Evolutionary conservation across 2,797 vertebrate genomes (phyloP), one percentile per base, ranked within the genome.

Genomic region (Smutsia temminckii): DNA sequence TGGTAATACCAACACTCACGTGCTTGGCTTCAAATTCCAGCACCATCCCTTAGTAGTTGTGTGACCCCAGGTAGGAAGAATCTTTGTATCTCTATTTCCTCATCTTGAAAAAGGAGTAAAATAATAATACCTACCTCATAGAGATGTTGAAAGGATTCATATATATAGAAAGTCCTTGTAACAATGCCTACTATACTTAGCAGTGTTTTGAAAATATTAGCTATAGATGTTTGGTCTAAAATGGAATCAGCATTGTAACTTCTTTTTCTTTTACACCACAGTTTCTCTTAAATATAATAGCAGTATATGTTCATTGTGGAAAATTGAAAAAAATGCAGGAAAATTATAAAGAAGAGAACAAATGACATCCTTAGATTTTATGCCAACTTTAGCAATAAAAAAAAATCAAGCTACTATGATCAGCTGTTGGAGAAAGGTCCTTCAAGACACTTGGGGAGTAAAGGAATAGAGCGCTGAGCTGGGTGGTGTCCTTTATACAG

Each of bases 361-460:
- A 93, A 83, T 79, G 49, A 81, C 55, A 91, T 88, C 61, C 37
- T 93, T 78, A 63, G 75, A 89, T 84, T 96, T 91, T 83, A 27
- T 89, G 37, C 55, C 85, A 92, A 71, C 59, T 92, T 95, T 95
- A 74, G 57, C 34, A 78, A 75, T 49, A 81, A 85, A 75, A 90
- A 89, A 71, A 74, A 83, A 90, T 87, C 81, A 81, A 69, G 64
- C 21, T 64, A 27, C 42, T 71, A 1, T 55, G 68, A 89, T 94
- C 74, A 72, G 53, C 46, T 95, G 69, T 85, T 96, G 40, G 46
- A 94, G 85, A 90, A 96, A 95, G 51, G 57, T 91, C 81, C 81
- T 92, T 85, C 59, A 92, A 94, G 71, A 71, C 40, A 32, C 75
- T 94, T 79, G 66, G 95, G 83, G 34, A 95, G 95, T 92, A 83